Conservation (phyloP, 92 coral and sea anemone species). For the Ricordea florida region DNA sequence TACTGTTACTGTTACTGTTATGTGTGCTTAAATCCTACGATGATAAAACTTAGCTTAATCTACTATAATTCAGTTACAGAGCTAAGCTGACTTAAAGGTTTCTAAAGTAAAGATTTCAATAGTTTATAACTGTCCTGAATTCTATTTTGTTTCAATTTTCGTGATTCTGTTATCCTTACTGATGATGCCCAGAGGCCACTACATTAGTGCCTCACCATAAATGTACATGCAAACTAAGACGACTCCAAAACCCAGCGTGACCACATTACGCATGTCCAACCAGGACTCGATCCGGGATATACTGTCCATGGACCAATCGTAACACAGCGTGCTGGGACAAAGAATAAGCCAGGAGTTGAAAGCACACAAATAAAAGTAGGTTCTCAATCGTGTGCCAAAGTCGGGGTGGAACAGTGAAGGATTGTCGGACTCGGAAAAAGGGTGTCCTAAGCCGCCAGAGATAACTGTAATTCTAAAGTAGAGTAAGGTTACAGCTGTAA, state of each 20-base stretch:
- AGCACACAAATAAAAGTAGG: constrained; percentile 64
- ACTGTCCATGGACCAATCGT: constrained; percentile 96
- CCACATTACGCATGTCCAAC: constrained; percentile 65
- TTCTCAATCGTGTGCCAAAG: constrained; percentile 76
- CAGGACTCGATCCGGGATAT: constrained; percentile 67
- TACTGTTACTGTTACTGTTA: no score
- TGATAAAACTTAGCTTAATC: no score
- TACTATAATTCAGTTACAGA: no score
- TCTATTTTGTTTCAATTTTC: no score
- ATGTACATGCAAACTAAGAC: constrained; percentile 4
- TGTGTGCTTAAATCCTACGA: no score
- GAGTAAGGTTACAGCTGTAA: constrained; percentile 45
- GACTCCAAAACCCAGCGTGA: constrained; percentile 8
- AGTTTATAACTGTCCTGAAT: no score
- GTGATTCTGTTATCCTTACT: no score
- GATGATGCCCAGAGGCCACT: no score
- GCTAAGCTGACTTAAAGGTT: no score
- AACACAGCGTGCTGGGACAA: constrained; percentile 73
- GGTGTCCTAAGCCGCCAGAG: constrained; percentile 45
- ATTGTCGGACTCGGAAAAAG: constrained; percentile 83
- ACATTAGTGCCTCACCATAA: constrained; percentile 46
- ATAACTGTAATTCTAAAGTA: constrained; percentile 58
- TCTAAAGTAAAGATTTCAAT: no score
- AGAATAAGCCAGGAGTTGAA: constrained; percentile 72
- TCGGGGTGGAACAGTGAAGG: constrained; percentile 78